Conservation (phyloP, 2,113 vertebrate species). For the Melospiza georgiana region DNA sequence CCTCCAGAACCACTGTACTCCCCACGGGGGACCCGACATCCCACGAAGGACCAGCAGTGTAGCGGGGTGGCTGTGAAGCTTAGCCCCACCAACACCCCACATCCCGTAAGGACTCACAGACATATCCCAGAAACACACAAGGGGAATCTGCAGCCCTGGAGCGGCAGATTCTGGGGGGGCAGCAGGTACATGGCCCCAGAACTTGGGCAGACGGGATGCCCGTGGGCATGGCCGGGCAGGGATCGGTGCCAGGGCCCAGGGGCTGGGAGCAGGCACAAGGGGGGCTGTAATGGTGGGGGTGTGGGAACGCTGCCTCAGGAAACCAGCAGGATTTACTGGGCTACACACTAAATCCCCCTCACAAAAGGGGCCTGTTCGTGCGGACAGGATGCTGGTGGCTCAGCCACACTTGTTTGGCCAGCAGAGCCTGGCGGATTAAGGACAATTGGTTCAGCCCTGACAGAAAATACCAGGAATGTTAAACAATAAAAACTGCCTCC, state of each 20-base stretch:
- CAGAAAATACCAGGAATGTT: constrained; percentile 75
- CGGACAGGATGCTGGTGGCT: constrained; percentile 68
- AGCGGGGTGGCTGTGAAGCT: not conserved
- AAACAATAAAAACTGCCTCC: constrained; percentile 71
- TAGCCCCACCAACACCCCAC: not conserved
- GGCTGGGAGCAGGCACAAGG: not conserved
- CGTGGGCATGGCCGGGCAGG: accelerated
- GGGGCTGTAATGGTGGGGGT: not conserved
- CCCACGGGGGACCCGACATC: not conserved
- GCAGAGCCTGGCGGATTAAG: constrained; percentile 73
- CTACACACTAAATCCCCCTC: constrained; percentile 68
- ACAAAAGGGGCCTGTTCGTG: constrained; percentile 74
- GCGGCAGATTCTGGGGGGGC: not conserved
- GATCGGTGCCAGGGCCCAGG: not conserved
- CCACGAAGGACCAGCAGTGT: accelerated
- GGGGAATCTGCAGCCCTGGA: not conserved
- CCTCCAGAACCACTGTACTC: not conserved
- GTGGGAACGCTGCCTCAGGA: constrained; percentile 71
- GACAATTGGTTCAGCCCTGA: constrained; percentile 76
- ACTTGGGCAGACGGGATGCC: not conserved
- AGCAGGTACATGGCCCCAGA: not conserved
- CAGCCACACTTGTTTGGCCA: constrained; percentile 74
- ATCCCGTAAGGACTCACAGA: not conserved
- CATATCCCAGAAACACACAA: not conserved
- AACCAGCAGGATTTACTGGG: constrained; percentile 70